Conservation (phyloP, 1,140 invertebrate genomes). For the Marisa cornuarietis region DNA sequence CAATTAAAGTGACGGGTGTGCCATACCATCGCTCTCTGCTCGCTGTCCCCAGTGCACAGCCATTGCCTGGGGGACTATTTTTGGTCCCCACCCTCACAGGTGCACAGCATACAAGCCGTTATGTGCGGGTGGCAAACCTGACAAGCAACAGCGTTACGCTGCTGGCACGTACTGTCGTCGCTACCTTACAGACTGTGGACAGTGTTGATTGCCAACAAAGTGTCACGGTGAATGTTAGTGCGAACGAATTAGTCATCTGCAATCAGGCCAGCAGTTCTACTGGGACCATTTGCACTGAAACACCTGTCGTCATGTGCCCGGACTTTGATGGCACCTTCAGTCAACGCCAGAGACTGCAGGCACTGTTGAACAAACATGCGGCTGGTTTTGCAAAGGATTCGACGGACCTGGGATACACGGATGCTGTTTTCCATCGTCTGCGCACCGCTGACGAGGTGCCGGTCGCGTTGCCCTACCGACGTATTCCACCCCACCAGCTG, state of each 20-base stretch:
- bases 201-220: not conserved
- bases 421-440: slow-evolving; percentile 8
- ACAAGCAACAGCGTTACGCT: too few relatives aligned
- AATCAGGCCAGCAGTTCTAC: not conserved
- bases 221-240: not conserved
- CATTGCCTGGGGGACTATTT: too few relatives aligned
- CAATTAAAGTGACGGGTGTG: too few relatives aligned
- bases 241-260: not conserved
- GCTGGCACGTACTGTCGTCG: not conserved
- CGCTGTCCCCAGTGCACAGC: too few relatives aligned
- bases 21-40: too few relatives aligned
- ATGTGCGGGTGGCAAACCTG: too few relatives aligned
- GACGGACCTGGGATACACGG: not conserved
- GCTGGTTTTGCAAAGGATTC: not conserved
- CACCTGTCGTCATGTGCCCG: not conserved
- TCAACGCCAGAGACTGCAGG: not conserved
- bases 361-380: not conserved
- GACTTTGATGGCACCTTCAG: too few relatives aligned
- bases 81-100: too few relatives aligned
- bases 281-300: not conserved
- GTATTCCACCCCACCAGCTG: slow-evolving; percentile 7
- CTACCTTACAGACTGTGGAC: not conserved
- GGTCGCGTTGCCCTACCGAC: not conserved
- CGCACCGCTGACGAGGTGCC: not conserved
- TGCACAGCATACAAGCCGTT: too few relatives aligned